Conservation (phyloP, 37 sponge, comb jelly and placozoan species). For the Diacarnus erythraeanus region DNA sequence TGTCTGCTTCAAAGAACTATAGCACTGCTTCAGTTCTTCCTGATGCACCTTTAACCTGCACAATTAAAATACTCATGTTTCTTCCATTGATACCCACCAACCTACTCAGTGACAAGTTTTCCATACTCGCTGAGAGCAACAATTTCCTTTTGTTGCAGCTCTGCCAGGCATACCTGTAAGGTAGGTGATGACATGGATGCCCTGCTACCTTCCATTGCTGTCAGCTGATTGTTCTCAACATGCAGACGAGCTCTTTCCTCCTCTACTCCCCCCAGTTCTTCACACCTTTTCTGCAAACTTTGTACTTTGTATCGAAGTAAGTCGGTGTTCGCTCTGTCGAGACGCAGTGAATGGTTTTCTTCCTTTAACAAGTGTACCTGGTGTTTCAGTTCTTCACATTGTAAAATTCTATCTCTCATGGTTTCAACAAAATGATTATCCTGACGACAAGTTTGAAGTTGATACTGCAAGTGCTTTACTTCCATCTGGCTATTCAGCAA, state of each 20-base stretch:
- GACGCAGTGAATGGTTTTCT: conserved; percentile 38
- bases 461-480: conserved; percentile 30
- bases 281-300: conserved; percentile 37
- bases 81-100: neutral
- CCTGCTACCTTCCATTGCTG: conserved; percentile 2
- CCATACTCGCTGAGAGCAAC: conserved; percentile 25
- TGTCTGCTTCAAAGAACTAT: neutral
- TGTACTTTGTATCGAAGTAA: conserved; percentile 36
- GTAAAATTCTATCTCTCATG: conserved; percentile 13
- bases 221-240: conserved; percentile 20
- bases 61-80: neutral
- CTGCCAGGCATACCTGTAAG: conserved; percentile 32
- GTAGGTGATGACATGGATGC: neutral
- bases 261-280: conserved; percentile 16
- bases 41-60: neutral
- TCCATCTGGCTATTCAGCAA: conserved; percentile 15
- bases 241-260: conserved; percentile 11
- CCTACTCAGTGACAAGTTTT: conserved; percentile 25
- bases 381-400: conserved; percentile 25
- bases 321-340: conserved; percentile 10
- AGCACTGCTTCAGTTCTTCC: neutral
- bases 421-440: conserved; percentile 41
- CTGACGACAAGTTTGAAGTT: conserved; percentile 16
- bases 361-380: conserved; percentile 20
- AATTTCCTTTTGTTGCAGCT: conserved; percentile 53